Evolutionary conservation across 30 jellyfish, hydroid and myxozoan species (phyloP).

Genomic region (Hydractinia echinata): DNA sequence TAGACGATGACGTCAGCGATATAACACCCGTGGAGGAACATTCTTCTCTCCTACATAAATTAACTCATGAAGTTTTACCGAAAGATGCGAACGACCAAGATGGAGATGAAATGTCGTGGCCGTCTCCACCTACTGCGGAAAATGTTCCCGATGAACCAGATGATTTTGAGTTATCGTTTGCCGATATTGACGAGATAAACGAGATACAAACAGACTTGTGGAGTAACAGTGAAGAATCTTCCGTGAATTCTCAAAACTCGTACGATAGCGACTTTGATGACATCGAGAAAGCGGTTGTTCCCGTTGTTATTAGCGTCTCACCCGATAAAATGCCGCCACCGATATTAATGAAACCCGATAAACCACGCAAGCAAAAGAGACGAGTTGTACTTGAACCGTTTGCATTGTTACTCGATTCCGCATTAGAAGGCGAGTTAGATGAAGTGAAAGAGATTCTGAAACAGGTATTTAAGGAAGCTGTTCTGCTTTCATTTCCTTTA

Average conservation of each 20-base stretch:
- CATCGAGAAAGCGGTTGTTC: constrained; percentile 38
- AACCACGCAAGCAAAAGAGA: constrained; percentile 81
- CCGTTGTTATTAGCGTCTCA: constrained; percentile 75
- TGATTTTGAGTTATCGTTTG: constrained; percentile 53
- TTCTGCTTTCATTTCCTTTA: neutral
- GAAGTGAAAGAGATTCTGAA: constrained; percentile 67
- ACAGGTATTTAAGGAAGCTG: constrained; percentile 30
- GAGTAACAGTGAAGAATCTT: constrained; percentile 39
- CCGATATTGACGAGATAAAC: constrained; percentile 86
- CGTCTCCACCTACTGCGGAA: neutral
- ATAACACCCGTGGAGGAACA: too few relatives aligned
- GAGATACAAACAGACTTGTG: constrained; percentile 70
- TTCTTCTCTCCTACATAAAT: too few relatives aligned
- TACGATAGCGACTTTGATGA: constrained; percentile 53
- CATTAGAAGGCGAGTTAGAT: constrained; percentile 89
- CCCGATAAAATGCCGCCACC: constrained; percentile 98
- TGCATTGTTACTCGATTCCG: constrained; percentile 90
- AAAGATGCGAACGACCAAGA: neutral
- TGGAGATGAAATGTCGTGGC: neutral
- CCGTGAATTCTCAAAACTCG: constrained; percentile 34
- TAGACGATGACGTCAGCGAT: too few relatives aligned
- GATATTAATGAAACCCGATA: constrained; percentile 71
- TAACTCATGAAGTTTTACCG: too few relatives aligned
- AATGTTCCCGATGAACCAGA: constrained; percentile 34
- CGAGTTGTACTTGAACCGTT: constrained; percentile 87